phyloP scores from a whole-genome alignment of 1,140 invertebrate species.

The Ladona fulva region DNA sequence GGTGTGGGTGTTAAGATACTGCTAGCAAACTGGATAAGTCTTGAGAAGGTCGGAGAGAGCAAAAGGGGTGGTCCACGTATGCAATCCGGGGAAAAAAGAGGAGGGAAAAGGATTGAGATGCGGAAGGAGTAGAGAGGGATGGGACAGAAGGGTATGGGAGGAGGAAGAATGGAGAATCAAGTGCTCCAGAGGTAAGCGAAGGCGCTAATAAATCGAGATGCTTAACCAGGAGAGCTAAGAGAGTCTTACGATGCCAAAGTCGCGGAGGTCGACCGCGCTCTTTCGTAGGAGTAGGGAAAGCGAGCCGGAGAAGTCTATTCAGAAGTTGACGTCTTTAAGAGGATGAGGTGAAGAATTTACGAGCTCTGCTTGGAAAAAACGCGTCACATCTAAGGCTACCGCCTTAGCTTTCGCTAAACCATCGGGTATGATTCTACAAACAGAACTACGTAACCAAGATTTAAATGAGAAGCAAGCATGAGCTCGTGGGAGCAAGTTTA shows the following conservation, averaged over 20 bases:
- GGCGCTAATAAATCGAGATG: background rate
- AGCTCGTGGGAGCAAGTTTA: no score
- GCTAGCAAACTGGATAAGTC: background rate
- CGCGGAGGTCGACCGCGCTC: background rate
- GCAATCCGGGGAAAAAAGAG: background rate
- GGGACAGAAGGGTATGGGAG: background rate
- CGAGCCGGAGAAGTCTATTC: background rate
- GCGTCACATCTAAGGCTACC: no score
- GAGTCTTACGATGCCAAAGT: background rate
- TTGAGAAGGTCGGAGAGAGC: background rate
- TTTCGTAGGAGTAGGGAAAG: background rate
- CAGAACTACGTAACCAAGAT: no score
- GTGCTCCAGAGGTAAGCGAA: background rate
- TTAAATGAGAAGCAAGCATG: no score
- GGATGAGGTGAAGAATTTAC: no score
- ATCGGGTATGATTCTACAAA: no score
- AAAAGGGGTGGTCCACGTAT: background rate
- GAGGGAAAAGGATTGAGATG: background rate
- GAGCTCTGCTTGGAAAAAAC: no score
- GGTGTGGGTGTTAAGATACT: background rate
- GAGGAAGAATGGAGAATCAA: background rate
- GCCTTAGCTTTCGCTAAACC: no score
- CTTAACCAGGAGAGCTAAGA: background rate
- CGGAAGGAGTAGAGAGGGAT: background rate
- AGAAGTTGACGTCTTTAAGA: no score